Evolutionary conservation across 2,113 vertebrate genomes (phyloP).

Genomic region (Tylochromis polylepis): DNA sequence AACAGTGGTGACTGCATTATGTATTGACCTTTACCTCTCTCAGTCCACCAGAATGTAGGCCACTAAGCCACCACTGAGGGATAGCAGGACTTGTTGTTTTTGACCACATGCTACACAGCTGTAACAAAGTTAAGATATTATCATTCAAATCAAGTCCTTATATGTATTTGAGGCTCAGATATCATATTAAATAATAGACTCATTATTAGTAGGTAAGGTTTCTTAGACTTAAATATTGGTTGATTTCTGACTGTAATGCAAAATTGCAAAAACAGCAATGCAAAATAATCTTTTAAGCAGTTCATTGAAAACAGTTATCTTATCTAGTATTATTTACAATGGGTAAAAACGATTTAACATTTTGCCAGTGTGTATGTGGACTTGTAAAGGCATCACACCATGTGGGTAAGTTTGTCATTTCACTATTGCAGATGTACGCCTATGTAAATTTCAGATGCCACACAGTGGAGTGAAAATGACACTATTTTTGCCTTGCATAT

Average conservation of each 20-base stretch:
- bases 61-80: not conserved
- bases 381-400: not conserved
- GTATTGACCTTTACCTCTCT: not conserved
- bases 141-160: too few relatives aligned
- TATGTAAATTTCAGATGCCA: slow-evolving; percentile 32
- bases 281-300: not conserved
- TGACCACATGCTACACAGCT: too few relatives aligned
- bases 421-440: not conserved
- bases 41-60: not conserved
- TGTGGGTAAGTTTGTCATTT: not conserved
- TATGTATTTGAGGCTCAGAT: too few relatives aligned
- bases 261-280: not conserved
- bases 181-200: not conserved
- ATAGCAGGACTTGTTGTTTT: not conserved
- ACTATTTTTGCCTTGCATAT: slow-evolving; percentile 25
- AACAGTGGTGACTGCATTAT: not conserved
- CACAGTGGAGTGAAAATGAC: not conserved
- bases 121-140: not conserved
- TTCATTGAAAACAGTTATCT: not conserved
- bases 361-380: not conserved
- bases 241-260: not conserved
- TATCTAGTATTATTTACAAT: not conserved
- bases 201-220: not conserved
- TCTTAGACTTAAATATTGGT: not conserved
- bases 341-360: too few relatives aligned